A percentile compares a stretch with the other conserved stretches of the same genome.
phyloP scores from a whole-genome alignment of 2,797 vertebrate genomes.

The Pteropus rufus region DNA sequence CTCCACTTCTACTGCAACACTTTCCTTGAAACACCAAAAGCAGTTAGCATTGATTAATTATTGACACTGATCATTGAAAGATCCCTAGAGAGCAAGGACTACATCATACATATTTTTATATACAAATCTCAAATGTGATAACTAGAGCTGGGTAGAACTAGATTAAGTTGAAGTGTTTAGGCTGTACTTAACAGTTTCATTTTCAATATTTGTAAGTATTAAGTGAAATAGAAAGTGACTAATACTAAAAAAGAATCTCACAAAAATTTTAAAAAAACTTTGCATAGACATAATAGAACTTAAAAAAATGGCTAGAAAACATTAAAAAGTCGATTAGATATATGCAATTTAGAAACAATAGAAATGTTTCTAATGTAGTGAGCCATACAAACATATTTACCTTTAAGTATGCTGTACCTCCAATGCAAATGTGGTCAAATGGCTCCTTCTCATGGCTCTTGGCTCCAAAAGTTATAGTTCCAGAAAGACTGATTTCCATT shows the following conservation, averaged over 20 bases:
- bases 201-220: slow-evolving; percentile 17
- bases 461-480: slow-evolving; percentile 86
- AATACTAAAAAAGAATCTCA: slow-evolving; percentile 22
- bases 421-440: slow-evolving; percentile 90
- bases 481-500: slow-evolving; percentile 91
- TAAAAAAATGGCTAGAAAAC: neutral
- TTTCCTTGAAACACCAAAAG: slow-evolving; percentile 18
- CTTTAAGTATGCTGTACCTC: slow-evolving; percentile 92
- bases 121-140: neutral
- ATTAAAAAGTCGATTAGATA: slow-evolving; percentile 35
- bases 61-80: neutral
- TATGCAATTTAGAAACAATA: slow-evolving; percentile 2
- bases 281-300: neutral
- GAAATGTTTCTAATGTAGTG: neutral
- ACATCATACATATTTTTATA: neutral
- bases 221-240: slow-evolving; percentile 12
- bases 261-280: neutral
- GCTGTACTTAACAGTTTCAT: neutral
- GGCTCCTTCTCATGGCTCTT: slow-evolving; percentile 79
- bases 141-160: neutral
- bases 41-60: neutral
- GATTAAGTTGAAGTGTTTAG: neutral
- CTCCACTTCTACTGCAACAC: neutral
- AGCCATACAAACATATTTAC: slow-evolving; percentile 78
- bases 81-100: neutral